Conservation (phyloP, 2,113 vertebrate genomes). For the Dipodomys merriami region DNA sequence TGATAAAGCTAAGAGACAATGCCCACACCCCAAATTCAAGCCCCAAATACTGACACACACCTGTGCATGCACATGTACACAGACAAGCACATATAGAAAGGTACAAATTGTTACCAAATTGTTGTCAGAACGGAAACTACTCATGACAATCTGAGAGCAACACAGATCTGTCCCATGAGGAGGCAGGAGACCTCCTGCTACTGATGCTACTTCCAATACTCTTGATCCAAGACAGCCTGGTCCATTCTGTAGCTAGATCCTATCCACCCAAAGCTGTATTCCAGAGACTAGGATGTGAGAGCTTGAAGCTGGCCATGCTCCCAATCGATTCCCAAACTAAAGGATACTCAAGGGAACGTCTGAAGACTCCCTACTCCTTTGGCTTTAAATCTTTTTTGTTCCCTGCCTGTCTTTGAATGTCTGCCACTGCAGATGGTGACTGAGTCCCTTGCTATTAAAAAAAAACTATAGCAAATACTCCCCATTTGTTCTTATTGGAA, state of each 20-base stretch:
- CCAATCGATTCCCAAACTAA: too few species aligned
- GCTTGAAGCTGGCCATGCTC: not conserved
- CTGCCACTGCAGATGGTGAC: not conserved
- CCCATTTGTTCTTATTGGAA: not conserved
- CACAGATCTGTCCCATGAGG: accelerated
- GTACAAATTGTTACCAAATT: accelerated
- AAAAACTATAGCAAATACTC: not conserved
- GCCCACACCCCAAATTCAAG: too few species aligned
- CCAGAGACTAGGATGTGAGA: not conserved
- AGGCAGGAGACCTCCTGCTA: accelerated
- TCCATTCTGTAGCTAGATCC: accelerated
- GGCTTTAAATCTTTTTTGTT: not conserved
- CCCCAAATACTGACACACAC: too few species aligned
- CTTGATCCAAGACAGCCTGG: accelerated
- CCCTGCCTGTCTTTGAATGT: not conserved
- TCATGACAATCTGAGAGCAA: not conserved
- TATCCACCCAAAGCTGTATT: not conserved
- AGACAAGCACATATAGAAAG: too few species aligned
- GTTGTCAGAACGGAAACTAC: not conserved
- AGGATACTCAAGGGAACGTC: not conserved
- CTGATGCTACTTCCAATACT: not conserved
- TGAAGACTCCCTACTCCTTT: not conserved
- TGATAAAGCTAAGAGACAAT: too few species aligned
- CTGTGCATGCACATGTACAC: too few species aligned
- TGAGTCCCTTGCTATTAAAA: not conserved